These are phyloP conservation scores for Alectura lathami DNA, from an alignment of 2,113 vertebrate species.

Conservation along the genomic window DNA sequence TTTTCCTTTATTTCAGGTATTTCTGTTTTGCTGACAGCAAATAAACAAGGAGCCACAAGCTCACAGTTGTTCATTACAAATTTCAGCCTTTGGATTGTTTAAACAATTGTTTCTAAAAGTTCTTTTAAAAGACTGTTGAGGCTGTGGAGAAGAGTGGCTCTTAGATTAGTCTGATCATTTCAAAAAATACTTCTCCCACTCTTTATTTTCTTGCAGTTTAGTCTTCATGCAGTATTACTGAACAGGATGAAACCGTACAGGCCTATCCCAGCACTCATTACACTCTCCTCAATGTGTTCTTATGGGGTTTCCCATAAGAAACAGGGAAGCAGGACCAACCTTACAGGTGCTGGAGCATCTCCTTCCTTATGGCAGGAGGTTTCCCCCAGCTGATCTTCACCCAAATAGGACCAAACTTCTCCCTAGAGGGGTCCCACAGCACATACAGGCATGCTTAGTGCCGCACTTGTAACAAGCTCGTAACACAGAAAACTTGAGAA, in stretches of 20 bases:
- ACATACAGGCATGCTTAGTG: not conserved
- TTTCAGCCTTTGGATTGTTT: not conserved
- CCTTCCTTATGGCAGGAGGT: not conserved
- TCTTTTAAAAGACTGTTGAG: not conserved
- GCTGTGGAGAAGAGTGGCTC: not conserved
- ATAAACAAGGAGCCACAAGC: not conserved
- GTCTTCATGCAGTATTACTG: not conserved
- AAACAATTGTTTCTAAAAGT: fast-evolving
- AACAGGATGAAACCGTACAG: not conserved
- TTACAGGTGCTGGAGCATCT: not conserved
- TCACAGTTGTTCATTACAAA: not conserved
- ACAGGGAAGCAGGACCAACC: not conserved
- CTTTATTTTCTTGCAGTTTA: not conserved
- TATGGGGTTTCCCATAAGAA: not conserved
- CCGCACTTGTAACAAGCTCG: fast-evolving
- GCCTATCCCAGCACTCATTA: not conserved
- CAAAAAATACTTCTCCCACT: not conserved
- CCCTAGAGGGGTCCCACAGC: not conserved
- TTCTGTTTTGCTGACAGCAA: not conserved
- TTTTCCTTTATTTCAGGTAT: not conserved
- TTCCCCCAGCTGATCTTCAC: not conserved
- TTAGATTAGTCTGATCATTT: not conserved
- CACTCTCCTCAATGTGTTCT: not conserved
- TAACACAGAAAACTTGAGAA: not conserved
- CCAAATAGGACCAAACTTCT: not conserved